Percentiles rank a stretch among this genome's conserved stretches.
These are phyloP conservation scores for Agapornis roseicollis DNA, from an alignment of 2,113 vertebrate species.

Conservation along the genomic window DNA sequence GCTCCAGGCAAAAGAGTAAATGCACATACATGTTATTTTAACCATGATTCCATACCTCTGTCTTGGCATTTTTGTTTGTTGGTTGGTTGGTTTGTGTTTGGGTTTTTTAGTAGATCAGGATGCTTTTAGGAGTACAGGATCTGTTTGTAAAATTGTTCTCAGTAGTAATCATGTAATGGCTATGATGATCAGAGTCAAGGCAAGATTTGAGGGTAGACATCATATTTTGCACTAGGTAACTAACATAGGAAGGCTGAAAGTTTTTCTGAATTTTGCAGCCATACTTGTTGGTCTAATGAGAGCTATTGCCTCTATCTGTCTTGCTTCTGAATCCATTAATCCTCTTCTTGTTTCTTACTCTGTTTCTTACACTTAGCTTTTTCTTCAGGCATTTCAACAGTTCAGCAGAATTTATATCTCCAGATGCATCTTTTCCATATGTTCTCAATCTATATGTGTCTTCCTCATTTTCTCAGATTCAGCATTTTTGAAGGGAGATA, in stretches of 20 bases:
- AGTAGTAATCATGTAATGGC: neutral
- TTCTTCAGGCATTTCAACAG: neutral
- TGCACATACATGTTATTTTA: neutral
- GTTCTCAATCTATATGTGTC: neutral
- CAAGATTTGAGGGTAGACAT: neutral
- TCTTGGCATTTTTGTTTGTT: neutral
- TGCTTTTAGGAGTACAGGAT: neutral
- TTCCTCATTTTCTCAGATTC: neutral
- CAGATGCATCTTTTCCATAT: neutral
- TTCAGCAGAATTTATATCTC: neutral
- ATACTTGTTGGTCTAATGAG: neutral
- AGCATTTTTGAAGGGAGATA: neutral
- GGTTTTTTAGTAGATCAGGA: neutral
- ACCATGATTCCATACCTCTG: neutral
- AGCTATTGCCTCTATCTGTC: neutral
- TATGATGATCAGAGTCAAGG: neutral
- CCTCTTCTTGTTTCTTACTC: neutral
- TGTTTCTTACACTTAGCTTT: neutral
- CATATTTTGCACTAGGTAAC: neutral
- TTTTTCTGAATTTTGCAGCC: neutral
- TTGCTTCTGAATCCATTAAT: neutral
- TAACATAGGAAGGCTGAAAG: neutral
- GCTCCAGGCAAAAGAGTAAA: neutral
- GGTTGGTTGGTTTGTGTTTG: neutral
- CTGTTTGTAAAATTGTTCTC: neutral